Conservation (phyloP, 2,888 invertebrate genomes). For the Congeria kusceri region DNA sequence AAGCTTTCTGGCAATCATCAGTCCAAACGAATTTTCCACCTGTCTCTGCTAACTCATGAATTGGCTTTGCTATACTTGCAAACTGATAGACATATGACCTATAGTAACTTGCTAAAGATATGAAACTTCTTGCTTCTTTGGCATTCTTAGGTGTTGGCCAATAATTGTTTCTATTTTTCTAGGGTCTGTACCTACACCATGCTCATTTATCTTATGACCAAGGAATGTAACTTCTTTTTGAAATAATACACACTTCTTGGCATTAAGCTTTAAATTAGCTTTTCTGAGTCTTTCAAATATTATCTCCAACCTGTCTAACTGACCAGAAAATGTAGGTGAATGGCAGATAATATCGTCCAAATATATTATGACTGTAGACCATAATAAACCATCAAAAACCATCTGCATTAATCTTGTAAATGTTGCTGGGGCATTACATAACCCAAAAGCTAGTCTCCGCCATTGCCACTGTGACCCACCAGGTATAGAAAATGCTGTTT, state of each 20-base stretch:
- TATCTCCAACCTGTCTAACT: constrained; percentile 27
- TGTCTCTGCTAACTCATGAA: constrained; percentile 32
- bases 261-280: constrained; percentile 39
- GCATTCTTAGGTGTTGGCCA: constrained; percentile 47
- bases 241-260: constrained; percentile 48
- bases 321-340: constrained; percentile 35
- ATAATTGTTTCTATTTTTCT: constrained; percentile 17
- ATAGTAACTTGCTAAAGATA: constrained; percentile 50
- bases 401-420: constrained; percentile 49
- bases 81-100: constrained; percentile 43
- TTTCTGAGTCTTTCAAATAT: constrained; percentile 44
- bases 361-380: constrained; percentile 40
- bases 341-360: constrained; percentile 48
- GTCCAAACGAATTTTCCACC: constrained; percentile 34
- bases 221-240: constrained; percentile 39
- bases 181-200: constrained; percentile 37
- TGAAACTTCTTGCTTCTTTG: constrained; percentile 42
- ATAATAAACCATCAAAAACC: constrained; percentile 51
- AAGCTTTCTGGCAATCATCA: constrained; percentile 34
- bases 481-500: constrained; percentile 50
- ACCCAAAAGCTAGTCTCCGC: constrained; percentile 55
- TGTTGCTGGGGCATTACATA: too few species aligned
- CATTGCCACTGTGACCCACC: constrained; percentile 55
- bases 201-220: constrained; percentile 28
- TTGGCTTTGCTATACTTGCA: constrained; percentile 26